These are phyloP conservation scores for Crotalus horridus DNA, from an alignment of 2,113 vertebrate species.

Conservation along the genomic window DNA sequence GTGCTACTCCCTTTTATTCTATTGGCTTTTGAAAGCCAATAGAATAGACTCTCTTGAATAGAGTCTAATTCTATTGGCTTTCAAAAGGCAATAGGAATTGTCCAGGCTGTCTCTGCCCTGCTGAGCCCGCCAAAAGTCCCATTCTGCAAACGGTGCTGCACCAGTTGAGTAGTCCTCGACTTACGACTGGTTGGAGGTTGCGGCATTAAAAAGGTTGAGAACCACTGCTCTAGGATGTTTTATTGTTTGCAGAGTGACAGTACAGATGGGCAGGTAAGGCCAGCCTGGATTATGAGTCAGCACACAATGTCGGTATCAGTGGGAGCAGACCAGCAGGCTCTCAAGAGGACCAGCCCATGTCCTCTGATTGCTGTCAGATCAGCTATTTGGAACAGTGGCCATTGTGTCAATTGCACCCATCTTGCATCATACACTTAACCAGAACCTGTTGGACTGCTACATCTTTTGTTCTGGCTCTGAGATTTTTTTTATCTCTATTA, in stretches of 20 bases:
- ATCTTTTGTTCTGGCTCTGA: not conserved
- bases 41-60: no score
- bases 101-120: no score
- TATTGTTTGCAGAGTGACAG: not conserved
- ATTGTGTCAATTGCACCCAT: not conserved
- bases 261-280: not conserved
- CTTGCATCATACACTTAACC: not conserved
- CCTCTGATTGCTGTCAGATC: not conserved
- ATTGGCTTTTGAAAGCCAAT: no score
- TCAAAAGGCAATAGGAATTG: no score
- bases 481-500: not conserved
- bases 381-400: not conserved
- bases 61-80: no score
- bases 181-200: no score
- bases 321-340: not conserved
- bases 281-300: not conserved
- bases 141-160: no score
- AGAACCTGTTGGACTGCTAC: not conserved
- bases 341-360: not conserved
- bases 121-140: no score
- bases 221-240: not conserved
- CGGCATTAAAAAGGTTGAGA: no score
- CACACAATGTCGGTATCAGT: not conserved
- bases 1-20: no score
- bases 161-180: no score